Evolutionary conservation across 2,113 vertebrate genomes (phyloP), one percentile per base, ranked within the genome.

Genomic region (Hoplias malabaricus): DNA sequence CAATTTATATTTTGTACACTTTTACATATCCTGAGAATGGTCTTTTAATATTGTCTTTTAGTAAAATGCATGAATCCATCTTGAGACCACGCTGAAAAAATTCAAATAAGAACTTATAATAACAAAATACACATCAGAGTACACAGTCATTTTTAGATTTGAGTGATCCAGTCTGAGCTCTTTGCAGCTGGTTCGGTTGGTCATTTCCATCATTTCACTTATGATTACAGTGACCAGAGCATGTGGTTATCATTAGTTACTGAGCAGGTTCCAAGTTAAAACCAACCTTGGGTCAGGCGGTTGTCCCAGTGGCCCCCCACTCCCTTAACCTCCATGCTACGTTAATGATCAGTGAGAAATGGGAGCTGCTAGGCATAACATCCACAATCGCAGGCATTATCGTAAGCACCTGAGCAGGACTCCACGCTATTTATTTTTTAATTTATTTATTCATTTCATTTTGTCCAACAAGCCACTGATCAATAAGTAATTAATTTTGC

Each of bases 401-500:
- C 83, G 82, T 77, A 78, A 72, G 80, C 86, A 90, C 82, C 88
- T 88, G 84, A 82, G 81, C 83, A 82, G 78, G 69, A 33, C 73
- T 67, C 82, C 59, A 72, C 7, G 36, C 85, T 81, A 79, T 89
- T 88, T 86, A 33, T 88, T 88, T 87, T 84, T 85, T 88, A 82
- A 86, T 89, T 90, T 86, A 88, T 91, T 88, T 86, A 89, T 88
- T 90, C 80, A 79, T 86, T 89, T 89, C 80, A 86, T 90, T 92
- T 87, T 86, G 88, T 87, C 86, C 85, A 86, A 83, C 81, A 69
- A 69, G 69, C 83, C 56, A 76, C 75, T 85, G 87, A 92, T 93
- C 92, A 88, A 92, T 93, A 93, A 90, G 89, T 89, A 88, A 92
- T 93, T 93, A 89, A 92, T 92, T 90, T 90, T 72, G 80, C 80